Conservation (phyloP, 2,797 vertebrate species). For the Rhodeus uyekii region DNA sequence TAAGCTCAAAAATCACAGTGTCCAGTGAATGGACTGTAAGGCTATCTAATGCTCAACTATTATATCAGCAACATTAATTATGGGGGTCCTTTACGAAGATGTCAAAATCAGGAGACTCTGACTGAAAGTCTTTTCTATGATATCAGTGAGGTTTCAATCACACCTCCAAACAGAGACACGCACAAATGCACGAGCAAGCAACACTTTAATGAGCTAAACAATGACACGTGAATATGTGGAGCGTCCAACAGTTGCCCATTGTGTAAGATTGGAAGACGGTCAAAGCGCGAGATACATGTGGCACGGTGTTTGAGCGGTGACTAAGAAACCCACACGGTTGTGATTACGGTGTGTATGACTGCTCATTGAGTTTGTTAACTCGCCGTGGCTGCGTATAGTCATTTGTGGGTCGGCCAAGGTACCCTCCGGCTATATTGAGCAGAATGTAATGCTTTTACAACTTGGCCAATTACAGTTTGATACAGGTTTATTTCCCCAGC, state of each 20-base stretch:
- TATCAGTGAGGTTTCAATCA: not conserved
- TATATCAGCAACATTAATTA: not conserved
- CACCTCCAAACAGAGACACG: conserved; percentile 5
- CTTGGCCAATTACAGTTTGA: conserved; percentile 70
- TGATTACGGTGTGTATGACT: conserved; percentile 53
- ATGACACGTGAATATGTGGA: not conserved
- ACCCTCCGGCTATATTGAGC: conserved; percentile 57
- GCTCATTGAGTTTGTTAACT: conserved; percentile 54
- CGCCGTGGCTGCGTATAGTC: conserved; percentile 51
- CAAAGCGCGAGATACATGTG: conserved; percentile 32
- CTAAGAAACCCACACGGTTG: conserved; percentile 51
- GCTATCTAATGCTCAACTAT: not conserved
- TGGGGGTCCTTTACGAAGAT: not conserved
- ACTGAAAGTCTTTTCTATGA: not conserved
- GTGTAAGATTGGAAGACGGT: not conserved
- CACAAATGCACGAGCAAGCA: conserved; percentile 14
- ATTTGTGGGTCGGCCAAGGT: conserved; percentile 50
- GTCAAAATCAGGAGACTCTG: not conserved
- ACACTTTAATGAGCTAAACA: conserved; percentile 19
- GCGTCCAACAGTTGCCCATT: conserved; percentile 19
- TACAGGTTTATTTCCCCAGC: conserved; percentile 74
- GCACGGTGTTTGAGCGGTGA: conserved; percentile 32
- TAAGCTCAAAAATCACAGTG: not conserved
- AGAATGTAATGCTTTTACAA: conserved; percentile 72
- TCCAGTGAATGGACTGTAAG: not conserved